Conservation (phyloP, 2,797 vertebrate species). For the Catharus ustulatus region DNA sequence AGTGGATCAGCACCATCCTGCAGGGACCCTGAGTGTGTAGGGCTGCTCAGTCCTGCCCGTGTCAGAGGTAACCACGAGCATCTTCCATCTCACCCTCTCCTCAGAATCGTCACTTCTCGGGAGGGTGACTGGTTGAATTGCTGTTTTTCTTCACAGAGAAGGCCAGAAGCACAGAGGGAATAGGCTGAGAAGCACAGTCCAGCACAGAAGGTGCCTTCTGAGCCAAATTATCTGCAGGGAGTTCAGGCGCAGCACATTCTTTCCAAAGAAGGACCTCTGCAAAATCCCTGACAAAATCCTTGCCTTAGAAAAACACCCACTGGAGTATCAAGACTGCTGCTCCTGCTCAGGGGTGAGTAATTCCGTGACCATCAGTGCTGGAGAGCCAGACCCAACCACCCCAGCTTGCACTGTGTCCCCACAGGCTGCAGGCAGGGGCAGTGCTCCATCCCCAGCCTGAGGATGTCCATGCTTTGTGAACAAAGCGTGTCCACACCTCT, state of each 20-base stretch:
- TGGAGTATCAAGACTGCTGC: not conserved
- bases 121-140: not conserved
- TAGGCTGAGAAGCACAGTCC: not conserved
- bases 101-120: accelerated
- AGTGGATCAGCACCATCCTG: not conserved
- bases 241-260: not conserved
- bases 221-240: not conserved
- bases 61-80: not conserved
- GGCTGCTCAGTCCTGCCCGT: not conserved
- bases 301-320: not conserved
- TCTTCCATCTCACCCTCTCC: not conserved
- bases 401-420: accelerated
- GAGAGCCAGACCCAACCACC: not conserved
- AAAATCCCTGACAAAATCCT: not conserved
- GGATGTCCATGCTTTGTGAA: not conserved
- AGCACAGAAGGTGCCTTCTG: not conserved
- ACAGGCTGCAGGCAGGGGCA: not conserved
- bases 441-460: not conserved
- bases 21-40: not conserved
- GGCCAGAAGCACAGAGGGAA: not conserved
- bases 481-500: not conserved
- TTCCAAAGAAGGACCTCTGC: not conserved
- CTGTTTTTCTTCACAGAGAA: not conserved
- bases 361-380: not conserved
- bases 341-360: not conserved